Conservation (phyloP, 2,797 vertebrate species). For the Paguma larvata region DNA sequence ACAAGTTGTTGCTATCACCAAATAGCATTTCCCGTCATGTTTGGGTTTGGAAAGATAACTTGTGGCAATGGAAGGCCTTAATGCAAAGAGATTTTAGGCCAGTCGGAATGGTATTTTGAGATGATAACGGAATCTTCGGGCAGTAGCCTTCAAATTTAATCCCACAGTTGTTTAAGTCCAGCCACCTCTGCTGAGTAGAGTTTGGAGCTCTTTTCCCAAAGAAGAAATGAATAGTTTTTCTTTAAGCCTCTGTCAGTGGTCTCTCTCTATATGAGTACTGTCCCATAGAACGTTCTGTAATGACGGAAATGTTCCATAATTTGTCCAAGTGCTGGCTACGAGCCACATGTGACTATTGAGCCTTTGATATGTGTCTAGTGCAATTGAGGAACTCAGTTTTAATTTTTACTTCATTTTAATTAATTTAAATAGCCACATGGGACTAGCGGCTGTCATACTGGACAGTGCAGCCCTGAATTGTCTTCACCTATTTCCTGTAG, state of each 20-base stretch:
- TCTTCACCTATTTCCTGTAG: not conserved
- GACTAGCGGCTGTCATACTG: not conserved
- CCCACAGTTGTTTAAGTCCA: not conserved
- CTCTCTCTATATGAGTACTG: not conserved
- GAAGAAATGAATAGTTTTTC: constrained; percentile 53
- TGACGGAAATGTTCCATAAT: not conserved
- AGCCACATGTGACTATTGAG: not conserved
- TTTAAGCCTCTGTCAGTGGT: not conserved
- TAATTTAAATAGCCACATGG: constrained; percentile 39
- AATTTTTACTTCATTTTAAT: constrained; percentile 59
- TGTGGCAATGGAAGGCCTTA: not conserved
- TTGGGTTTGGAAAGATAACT: constrained; percentile 6
- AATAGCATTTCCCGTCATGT: constrained; percentile 37
- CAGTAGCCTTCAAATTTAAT: not conserved
- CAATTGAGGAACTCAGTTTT: constrained; percentile 31
- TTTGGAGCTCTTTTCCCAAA: not conserved
- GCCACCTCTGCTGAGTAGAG: not conserved
- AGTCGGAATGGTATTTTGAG: constrained; percentile 21
- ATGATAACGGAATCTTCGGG: not conserved
- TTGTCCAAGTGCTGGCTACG: not conserved
- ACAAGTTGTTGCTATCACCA: not conserved
- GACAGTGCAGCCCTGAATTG: not conserved
- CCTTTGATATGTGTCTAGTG: not conserved
- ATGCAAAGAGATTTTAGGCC: constrained; percentile 23
- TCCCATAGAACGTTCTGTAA: not conserved